Base-by-base conservation (phyloP, 2,888 invertebrate genomes). In the Cephus pygmeus region DNA sequence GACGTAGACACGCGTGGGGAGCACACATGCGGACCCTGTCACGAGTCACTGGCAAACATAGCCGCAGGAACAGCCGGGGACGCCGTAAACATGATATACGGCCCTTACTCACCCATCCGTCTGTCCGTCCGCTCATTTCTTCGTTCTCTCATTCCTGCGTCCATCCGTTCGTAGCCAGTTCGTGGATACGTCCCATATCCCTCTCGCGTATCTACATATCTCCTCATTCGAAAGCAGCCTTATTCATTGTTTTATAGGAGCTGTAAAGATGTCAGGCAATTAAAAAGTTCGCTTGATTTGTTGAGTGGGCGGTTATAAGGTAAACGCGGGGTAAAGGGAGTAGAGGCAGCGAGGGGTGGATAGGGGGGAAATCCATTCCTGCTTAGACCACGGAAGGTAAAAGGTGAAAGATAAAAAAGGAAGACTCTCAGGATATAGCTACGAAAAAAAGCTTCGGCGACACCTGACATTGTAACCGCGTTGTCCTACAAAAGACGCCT, bases 211-310 rank as follows among this genome's bases (percentile, higher is more conserved):
- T 78, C 75, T 78, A 75, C 75, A 68, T 78, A 78, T 78, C 78
- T 76, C 74, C 77, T 40, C 33, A 75, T 80, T 83, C 84, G 80
- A 85, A 83, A 84, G 82, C 81, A 73, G 79, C 82, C 84, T 36
- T 82, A 85, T 90, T 90, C 87, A 90, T 89, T 90, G 90, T 89
- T 90, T 90, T 90, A 90, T 90, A 86, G 87, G 81, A 81, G 85
- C 78, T 84, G 82, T 89, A 88, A 90, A 90, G 79, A 84, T 85
- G 88, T 85, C 87, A 83, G 81, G 82, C 87, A 89, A 89, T 90
- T 90, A 88, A 88, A 88, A 87, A 83, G 82, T 83, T 85, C 82
- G 80, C 78, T 83, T 87, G 86, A 87, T 87, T 86, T 87, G 85
- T 85, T 83, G 84, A 83, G 87, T 88, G 86, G 87, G 87, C 83